Evolutionary conservation across 2,797 vertebrate species (phyloP).

Genomic region (Lacerta agilis): DNA sequence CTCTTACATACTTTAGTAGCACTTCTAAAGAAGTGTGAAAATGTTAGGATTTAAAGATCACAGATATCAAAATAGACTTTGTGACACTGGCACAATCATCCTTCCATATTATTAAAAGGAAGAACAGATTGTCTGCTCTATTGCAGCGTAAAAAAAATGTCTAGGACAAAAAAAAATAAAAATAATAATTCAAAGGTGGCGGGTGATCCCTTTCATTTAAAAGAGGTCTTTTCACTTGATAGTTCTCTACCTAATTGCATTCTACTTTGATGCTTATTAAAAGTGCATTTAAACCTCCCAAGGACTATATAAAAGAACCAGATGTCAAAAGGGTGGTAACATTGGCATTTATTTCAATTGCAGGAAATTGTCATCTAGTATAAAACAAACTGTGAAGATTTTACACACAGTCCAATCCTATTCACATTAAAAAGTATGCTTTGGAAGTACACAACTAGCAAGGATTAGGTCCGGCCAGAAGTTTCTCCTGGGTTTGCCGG

Average conservation of each 20-base stretch:
- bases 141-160: background rate
- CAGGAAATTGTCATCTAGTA: conserved; percentile 9
- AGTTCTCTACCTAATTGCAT: conserved; percentile 7
- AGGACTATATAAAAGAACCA: conserved; percentile 21
- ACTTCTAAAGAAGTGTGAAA: conserved; percentile 2
- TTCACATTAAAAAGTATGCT: too few relatives aligned
- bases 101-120: conserved; percentile 1
- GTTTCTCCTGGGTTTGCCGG: too few relatives aligned
- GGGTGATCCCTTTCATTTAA: background rate
- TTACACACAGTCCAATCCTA: background rate
- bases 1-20: background rate
- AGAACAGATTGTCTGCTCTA: background rate
- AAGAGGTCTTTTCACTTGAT: conserved; percentile 23
- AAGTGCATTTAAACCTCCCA: conserved; percentile 24
- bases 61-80: conserved; percentile 9
- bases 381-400: background rate
- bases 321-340: conserved; percentile 32
- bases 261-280: conserved; percentile 2
- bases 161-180: background rate
- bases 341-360: conserved; percentile 33
- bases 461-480: too few relatives aligned
- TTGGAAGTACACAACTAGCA: too few relatives aligned
- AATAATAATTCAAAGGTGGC: background rate
- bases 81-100: background rate
- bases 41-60: conserved; percentile 13